Evolutionary conservation across 2,888 invertebrate genomes (phyloP).

Genomic region (Epirrhoe alternata): DNA sequence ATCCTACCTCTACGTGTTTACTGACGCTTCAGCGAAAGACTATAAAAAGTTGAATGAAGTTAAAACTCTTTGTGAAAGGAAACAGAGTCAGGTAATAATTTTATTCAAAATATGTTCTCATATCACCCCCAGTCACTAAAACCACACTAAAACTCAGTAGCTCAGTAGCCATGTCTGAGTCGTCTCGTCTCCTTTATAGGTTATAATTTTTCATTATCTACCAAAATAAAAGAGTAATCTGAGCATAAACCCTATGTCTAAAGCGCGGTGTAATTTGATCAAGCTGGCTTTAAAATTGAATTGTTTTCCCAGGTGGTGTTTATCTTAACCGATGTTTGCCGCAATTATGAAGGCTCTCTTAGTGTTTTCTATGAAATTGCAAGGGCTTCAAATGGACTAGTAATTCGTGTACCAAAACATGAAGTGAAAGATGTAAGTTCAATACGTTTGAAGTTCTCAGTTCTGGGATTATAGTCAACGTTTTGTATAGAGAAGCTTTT

Average conservation of each 20-base stretch:
- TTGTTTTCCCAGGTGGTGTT: slow-evolving; percentile 39
- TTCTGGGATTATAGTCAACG: too few species aligned
- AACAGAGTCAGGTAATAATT: slow-evolving; percentile 41
- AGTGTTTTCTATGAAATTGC: slow-evolving; percentile 43
- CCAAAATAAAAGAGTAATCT: too few species aligned
- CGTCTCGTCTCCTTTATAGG: too few species aligned
- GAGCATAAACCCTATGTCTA: too few species aligned
- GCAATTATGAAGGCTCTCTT: not conserved
- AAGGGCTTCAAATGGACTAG: slow-evolving; percentile 38
- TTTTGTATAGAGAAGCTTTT: too few species aligned
- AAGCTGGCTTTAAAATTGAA: too few species aligned
- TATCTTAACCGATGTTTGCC: slow-evolving; percentile 40
- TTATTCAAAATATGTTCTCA: too few species aligned
- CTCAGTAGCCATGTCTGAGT: too few species aligned
- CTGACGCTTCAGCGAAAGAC: slow-evolving; percentile 49
- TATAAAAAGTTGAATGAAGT: slow-evolving; percentile 30
- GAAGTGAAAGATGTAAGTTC: slow-evolving; percentile 39
- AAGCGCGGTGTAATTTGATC: too few species aligned
- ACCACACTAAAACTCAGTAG: too few species aligned
- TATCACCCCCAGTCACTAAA: too few species aligned
- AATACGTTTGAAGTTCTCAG: not conserved
- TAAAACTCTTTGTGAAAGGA: slow-evolving; percentile 40
- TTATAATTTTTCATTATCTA: too few species aligned
- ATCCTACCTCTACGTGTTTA: slow-evolving; percentile 47
- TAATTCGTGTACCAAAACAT: slow-evolving; percentile 28